phyloP scores from a whole-genome alignment of 1,140 invertebrate genomes.

The Temnothorax nylanderi region DNA sequence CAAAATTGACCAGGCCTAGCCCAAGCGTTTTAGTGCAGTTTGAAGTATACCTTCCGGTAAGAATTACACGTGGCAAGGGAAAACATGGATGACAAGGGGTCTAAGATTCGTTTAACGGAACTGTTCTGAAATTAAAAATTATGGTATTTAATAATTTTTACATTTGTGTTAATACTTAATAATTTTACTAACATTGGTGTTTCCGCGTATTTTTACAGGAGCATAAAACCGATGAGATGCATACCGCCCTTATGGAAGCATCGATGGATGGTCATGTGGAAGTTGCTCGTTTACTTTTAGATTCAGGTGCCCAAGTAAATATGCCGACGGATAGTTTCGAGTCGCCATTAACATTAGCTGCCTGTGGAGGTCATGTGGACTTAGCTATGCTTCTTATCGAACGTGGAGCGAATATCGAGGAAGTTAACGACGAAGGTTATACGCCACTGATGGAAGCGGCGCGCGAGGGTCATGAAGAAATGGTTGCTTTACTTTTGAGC shows the following conservation, averaged over 20 bases:
- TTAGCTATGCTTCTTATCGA: conserved; percentile 97
- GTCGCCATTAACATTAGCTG: conserved; percentile 98
- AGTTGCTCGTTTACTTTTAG: conserved; percentile 95
- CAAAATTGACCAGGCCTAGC: no score
- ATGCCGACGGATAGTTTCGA: conserved; percentile 99
- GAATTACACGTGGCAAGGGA: background rate
- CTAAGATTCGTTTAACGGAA: background rate
- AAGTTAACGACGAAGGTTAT: conserved; percentile 99
- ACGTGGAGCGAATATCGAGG: conserved; percentile 99
- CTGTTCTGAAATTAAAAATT: background rate
- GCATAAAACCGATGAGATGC: conserved; percentile 99
- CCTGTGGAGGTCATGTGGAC: conserved; percentile 99
- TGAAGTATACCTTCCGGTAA: background rate
- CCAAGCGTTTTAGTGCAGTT: background rate
- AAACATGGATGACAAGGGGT: background rate
- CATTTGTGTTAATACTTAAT: background rate
- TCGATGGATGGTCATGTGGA: conserved; percentile 99
- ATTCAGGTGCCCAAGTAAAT: conserved; percentile 99
- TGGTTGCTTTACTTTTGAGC: conserved; percentile 97
- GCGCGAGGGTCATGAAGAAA: conserved; percentile 98
- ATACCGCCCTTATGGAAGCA: conserved; percentile 99
- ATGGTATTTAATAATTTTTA: background rate
- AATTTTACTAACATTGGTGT: conserved; percentile 14
- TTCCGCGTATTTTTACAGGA: conserved; percentile 86
- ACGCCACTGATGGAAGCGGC: conserved; percentile 99